These are phyloP conservation scores for Sardina pilchardus DNA, from an alignment of 2,113 vertebrate species.

Conservation along the genomic window DNA sequence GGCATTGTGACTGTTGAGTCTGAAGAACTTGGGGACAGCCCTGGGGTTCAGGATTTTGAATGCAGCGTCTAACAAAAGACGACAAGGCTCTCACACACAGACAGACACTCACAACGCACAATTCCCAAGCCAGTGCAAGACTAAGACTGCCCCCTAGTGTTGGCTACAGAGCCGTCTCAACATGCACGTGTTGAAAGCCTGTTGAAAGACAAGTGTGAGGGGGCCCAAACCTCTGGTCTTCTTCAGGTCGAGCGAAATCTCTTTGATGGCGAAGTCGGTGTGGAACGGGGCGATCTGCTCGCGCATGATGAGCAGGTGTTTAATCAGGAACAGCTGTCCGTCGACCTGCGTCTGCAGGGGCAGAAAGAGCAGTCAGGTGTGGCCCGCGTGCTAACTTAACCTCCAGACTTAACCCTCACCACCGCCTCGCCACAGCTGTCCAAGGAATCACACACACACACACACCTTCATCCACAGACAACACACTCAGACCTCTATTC, in stretches of 20 bases:
- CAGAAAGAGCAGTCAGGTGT: constrained; percentile 16
- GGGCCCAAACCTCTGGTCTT: constrained; percentile 96
- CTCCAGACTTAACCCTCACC: neutral
- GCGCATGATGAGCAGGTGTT: constrained; percentile 97
- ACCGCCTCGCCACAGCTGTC: neutral
- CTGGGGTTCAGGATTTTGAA: constrained; percentile 98
- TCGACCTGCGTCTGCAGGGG: constrained; percentile 86
- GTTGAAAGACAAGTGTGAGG: neutral
- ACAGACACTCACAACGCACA: neutral
- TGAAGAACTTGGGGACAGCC: constrained; percentile 91
- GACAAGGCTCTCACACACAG: neutral
- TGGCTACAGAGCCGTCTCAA: constrained; percentile 59
- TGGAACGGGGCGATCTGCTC: constrained; percentile 99
- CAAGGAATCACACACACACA: neutral
- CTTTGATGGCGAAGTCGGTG: constrained; percentile 99
- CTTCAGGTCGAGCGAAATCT: constrained; percentile 99
- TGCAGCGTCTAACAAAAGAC: constrained; percentile 87
- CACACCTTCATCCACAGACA: neutral
- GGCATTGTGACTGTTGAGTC: constrained; percentile 96
- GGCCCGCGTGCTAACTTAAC: neutral
- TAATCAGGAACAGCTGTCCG: constrained; percentile 98
- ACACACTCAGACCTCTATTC: neutral
- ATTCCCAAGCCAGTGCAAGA: neutral
- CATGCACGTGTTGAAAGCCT: constrained; percentile 18
- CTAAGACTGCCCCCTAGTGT: constrained; percentile 71